Percentiles rank a stretch among this genome's conserved stretches.
Evolutionary conservation across 2,888 invertebrate genomes (phyloP).

Genomic region (Drosophila austrosaltans): DNA sequence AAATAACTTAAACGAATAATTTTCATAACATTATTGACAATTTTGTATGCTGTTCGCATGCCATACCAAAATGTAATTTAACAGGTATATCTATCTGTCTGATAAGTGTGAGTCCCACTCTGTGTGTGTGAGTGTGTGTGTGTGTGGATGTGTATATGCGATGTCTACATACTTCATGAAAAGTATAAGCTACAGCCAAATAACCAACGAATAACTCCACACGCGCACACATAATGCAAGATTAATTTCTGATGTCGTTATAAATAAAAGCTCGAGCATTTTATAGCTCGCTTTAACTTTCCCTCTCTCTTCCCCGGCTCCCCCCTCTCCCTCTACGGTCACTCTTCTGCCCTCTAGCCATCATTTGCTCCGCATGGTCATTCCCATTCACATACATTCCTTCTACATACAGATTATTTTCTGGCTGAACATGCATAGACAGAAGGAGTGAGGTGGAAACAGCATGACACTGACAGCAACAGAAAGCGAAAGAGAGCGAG

Average conservation of each 20-base stretch:
- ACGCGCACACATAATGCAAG: constrained; percentile 70
- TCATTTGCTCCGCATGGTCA: not conserved
- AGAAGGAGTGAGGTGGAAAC: not conserved
- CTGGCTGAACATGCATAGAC: constrained; percentile 40
- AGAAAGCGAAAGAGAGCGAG: constrained; percentile 18
- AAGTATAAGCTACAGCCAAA: constrained; percentile 56
- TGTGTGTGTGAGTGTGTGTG: constrained; percentile 38
- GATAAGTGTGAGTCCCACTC: constrained; percentile 1
- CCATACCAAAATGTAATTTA: constrained; percentile 26
- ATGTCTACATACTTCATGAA: constrained; percentile 67
- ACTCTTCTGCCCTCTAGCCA: not conserved
- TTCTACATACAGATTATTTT: constrained; percentile 10
- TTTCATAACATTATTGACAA: constrained; percentile 23
- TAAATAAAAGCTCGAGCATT: constrained; percentile 73
- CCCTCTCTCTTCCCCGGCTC: constrained; percentile 28
- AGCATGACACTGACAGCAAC: too few relatives aligned
- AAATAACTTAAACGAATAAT: not conserved
- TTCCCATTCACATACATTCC: not conserved
- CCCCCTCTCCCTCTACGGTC: constrained; percentile 25
- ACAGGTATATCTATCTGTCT: constrained; percentile 23
- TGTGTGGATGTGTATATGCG: constrained; percentile 35
- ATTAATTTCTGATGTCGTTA: constrained; percentile 76
- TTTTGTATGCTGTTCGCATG: constrained; percentile 37
- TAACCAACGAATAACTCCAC: constrained; percentile 44
- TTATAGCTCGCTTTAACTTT: constrained; percentile 57